These are phyloP conservation scores for Mobula hypostoma DNA, from an alignment of 2,113 vertebrate species.

Conservation along the genomic window DNA sequence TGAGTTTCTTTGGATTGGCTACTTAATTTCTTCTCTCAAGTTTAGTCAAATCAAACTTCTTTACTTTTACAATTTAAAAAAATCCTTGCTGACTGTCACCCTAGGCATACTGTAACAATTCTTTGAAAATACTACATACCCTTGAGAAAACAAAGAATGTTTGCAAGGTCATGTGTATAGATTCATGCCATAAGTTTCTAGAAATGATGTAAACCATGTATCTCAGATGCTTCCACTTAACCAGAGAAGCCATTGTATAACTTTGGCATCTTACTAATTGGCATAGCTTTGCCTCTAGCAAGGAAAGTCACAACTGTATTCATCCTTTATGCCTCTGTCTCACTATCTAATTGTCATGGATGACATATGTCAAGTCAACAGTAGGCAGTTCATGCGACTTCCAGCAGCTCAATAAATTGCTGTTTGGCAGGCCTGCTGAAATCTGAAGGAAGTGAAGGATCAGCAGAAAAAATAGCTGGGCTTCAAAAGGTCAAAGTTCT, in stretches of 20 bases:
- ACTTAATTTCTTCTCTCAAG: not conserved
- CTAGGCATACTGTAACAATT: not conserved
- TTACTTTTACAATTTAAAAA: not conserved
- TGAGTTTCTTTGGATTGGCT: not conserved
- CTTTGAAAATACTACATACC: not conserved
- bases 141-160: not conserved
- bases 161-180: not conserved
- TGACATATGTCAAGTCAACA: not conserved
- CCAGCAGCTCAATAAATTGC: not conserved
- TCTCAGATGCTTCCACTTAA: no score
- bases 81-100: not conserved
- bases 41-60: not conserved
- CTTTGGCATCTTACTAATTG: not conserved
- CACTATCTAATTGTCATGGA: not conserved
- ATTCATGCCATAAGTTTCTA: not conserved
- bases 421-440: not conserved
- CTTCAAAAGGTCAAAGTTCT: not conserved
- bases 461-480: not conserved
- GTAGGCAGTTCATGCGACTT: not conserved
- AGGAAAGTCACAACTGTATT: not conserved
- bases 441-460: not conserved
- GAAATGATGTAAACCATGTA: not conserved
- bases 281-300: not conserved
- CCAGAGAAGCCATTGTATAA: no score
- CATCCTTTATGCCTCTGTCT: not conserved